Evolutionary conservation across 1,140 invertebrate genomes (phyloP), one percentile per base, ranked within the genome.

Genomic region (Leucophenga varia): DNA sequence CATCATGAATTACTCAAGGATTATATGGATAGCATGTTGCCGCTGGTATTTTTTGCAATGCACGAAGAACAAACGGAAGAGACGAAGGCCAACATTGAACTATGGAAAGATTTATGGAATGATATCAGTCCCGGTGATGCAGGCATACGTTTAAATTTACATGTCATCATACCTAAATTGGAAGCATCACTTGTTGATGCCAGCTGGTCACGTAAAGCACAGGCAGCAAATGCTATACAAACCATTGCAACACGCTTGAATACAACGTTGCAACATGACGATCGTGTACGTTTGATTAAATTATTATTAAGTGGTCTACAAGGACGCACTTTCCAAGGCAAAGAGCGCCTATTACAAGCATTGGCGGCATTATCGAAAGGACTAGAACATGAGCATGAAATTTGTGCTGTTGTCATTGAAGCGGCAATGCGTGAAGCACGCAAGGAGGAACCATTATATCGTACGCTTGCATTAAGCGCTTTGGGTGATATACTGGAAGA

Each of bases 21-120:
- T 52, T 87, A 92, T 67, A 84, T 87, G n/a, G 81, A 84, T 17
- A 77, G 86, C 22, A 79, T 92, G 20, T 79, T 95, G 55, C 91
- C 93, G 7, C 78, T 95, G 17, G 84, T 88, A 8, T 25, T 25
- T 10, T 84, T 94, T 55, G 93, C 90, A 13, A 94, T 92, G 87
- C 92, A 95, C 67, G 86, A 84, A 14, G 83, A 86, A 61, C 86
- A 87, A 70, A 80, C 79, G 2, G 79, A 82, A 41, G 83, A 81
- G 49, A 82, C 82, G 21, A 79, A 84, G 55, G 76, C 79, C 22
- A 82, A 83, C 9, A 80, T 88, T 36, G 84, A 88, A 56, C 76
- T 88, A 17, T 96, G 91, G 88, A 86, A 88, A 51, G 92, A 95
- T 68, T 78, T 96, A 2, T 97, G 93, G 93, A 82, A 81, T 19